Percentiles rank a stretch among this genome's conserved stretches.
These are phyloP conservation scores for Vimba vimba DNA, from an alignment of 2,113 vertebrate genomes.

Conservation along the genomic window DNA sequence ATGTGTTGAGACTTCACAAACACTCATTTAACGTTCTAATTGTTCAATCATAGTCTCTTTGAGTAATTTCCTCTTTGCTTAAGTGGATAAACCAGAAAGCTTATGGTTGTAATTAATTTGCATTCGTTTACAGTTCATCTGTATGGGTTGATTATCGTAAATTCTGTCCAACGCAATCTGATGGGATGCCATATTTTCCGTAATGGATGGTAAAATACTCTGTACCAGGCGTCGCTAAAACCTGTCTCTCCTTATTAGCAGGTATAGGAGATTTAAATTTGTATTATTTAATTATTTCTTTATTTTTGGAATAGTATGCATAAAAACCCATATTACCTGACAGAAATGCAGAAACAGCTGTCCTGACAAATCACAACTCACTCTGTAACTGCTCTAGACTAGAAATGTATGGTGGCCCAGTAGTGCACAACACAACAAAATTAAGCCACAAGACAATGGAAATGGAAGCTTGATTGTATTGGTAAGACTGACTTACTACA, in stretches of 20 bases:
- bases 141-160: background rate
- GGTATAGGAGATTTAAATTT: conserved; percentile 32
- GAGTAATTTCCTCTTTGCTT: background rate
- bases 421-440: too few species aligned
- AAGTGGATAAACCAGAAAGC: background rate
- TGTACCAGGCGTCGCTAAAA: conserved; percentile 9
- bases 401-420: too few species aligned
- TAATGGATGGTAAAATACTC: background rate
- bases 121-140: background rate
- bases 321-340: background rate
- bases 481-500: too few species aligned
- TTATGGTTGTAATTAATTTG: background rate
- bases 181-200: background rate
- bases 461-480: too few species aligned
- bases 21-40: background rate
- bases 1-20: background rate
- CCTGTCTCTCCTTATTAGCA: conserved; percentile 19
- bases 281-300: background rate
- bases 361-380: background rate
- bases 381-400: background rate
- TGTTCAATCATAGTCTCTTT: background rate
- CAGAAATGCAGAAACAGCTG: conserved; percentile 29
- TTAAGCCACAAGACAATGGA: too few species aligned
- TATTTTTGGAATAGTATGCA: background rate
- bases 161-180: background rate